phyloP scores from a whole-genome alignment of 2,888 invertebrate genomes.

The Noctua comes region DNA sequence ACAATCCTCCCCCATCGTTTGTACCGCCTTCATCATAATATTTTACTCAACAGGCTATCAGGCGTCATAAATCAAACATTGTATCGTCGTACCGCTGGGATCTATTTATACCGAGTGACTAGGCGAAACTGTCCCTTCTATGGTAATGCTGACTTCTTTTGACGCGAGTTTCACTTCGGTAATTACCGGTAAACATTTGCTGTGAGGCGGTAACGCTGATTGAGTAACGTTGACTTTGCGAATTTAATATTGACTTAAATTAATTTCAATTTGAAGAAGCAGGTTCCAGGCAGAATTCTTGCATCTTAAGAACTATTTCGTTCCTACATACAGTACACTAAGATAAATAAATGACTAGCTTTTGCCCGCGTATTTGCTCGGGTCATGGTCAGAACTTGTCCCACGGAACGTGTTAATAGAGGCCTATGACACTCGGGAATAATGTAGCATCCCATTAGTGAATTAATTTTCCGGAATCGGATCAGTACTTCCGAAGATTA shows the following conservation, averaged over 20 bases:
- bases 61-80: slow-evolving; percentile 83
- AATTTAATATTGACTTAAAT: slow-evolving; percentile 27
- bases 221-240: slow-evolving; percentile 37
- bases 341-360: background rate
- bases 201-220: slow-evolving; percentile 32
- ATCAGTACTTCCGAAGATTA: background rate
- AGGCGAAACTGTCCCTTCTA: slow-evolving; percentile 71
- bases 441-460: background rate
- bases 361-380: background rate
- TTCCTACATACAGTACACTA: background rate
- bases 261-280: background rate
- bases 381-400: background rate
- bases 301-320: background rate
- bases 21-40: slow-evolving; percentile 60
- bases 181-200: slow-evolving; percentile 50
- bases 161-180: slow-evolving; percentile 63
- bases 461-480: background rate
- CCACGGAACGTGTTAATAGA: background rate
- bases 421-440: background rate
- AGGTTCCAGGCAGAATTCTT: background rate
- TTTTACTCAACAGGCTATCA: slow-evolving; percentile 78
- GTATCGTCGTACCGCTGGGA: slow-evolving; percentile 77
- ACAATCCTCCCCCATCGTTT: slow-evolving; percentile 50
- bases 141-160: slow-evolving; percentile 67
- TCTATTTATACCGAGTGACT: slow-evolving; percentile 83